Percentiles rank a stretch among this genome's conserved stretches.
Evolutionary conservation across 2,113 vertebrate genomes (phyloP).

Genomic region (Neofelis nebulosa): DNA sequence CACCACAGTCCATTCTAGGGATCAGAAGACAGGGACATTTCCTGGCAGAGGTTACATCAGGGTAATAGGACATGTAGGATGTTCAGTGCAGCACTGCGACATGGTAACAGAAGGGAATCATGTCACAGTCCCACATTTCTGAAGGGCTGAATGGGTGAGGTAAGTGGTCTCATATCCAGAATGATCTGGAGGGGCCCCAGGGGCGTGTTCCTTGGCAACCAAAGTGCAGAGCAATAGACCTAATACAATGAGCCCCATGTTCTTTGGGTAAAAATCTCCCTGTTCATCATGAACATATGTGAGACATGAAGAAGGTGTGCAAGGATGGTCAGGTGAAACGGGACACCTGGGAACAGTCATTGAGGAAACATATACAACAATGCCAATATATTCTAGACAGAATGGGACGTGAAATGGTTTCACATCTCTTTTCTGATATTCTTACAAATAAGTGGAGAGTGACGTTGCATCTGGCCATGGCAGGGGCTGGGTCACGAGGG

Average conservation of each 20-base stretch:
- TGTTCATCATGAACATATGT: fast-evolving
- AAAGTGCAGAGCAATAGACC: not conserved
- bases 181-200: not conserved
- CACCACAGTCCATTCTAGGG: not conserved
- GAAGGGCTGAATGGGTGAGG: not conserved
- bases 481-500: too few species aligned
- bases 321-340: not conserved
- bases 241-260: too few species aligned
- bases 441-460: too few species aligned
- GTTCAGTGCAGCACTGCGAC: not conserved
- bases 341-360: not conserved
- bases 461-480: too few species aligned
- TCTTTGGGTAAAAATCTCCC: too few species aligned
- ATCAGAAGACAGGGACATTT: not conserved
- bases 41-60: too few species aligned
- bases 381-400: too few species aligned
- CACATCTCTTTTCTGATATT: too few species aligned
- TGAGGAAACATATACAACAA: too few species aligned
- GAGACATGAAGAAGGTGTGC: not conserved
- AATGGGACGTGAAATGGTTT: not conserved
- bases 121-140: not conserved
- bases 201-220: fast-evolving
- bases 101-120: not conserved
- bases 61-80: not conserved
- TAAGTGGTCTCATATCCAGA: too few species aligned